Conservation (phyloP, 1,140 invertebrate species). For the Platyscapa corneri region DNA sequence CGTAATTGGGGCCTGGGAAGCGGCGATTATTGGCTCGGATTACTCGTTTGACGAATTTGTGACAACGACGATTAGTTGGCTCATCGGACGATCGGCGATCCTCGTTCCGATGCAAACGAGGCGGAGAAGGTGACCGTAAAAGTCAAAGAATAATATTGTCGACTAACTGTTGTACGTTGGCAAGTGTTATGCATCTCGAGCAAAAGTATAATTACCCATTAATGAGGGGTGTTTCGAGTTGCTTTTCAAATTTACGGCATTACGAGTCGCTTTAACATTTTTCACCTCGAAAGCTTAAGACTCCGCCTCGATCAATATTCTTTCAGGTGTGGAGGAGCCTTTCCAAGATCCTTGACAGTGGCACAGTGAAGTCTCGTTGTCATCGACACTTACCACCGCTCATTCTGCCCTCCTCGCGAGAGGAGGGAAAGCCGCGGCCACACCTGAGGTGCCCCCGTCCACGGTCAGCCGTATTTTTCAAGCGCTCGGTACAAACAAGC, state of each 20-base stretch:
- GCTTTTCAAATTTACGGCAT: not conserved
- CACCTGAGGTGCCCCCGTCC: too few relatives aligned
- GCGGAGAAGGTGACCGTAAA: not conserved
- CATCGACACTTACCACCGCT: too few relatives aligned
- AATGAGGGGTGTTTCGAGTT: not conserved
- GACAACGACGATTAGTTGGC: not conserved
- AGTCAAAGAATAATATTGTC: not conserved
- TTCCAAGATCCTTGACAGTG: too few relatives aligned
- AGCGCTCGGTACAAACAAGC: too few relatives aligned
- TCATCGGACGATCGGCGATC: too few relatives aligned
- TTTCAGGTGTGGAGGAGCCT: constrained; percentile 13
- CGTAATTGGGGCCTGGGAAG: not conserved
- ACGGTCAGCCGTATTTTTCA: not conserved
- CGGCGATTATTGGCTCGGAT: not conserved
- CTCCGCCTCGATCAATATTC: constrained; percentile 6
- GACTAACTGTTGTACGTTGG: not conserved
- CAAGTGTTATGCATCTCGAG: not conserved
- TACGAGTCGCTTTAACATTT: not conserved
- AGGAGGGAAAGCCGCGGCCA: too few relatives aligned
- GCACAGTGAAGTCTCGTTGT: too few relatives aligned
- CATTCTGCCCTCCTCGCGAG: not conserved
- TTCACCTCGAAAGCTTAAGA: too few relatives aligned
- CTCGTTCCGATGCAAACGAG: too few relatives aligned
- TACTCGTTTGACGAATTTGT: not conserved
- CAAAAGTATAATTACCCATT: not conserved